phyloP scores from a whole-genome alignment of 1,140 invertebrate genomes.

The Dendrolimus kikuchii region DNA sequence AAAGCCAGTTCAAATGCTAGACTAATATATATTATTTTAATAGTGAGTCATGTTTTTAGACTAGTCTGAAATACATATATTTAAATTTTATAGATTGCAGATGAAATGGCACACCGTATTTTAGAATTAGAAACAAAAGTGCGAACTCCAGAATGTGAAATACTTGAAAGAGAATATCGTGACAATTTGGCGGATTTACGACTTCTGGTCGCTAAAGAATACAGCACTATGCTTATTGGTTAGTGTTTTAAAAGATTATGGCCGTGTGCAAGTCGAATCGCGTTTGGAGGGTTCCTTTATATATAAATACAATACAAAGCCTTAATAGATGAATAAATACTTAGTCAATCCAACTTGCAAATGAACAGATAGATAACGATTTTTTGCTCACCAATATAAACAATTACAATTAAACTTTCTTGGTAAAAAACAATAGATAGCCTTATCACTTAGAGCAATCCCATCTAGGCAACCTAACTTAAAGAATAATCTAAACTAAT shows the following conservation, averaged over 20 bases:
- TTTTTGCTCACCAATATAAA: too few relatives aligned
- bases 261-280: too few relatives aligned
- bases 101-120: slow-evolving; percentile 69
- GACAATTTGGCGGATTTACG: slow-evolving; percentile 74
- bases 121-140: slow-evolving; percentile 72
- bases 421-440: too few relatives aligned
- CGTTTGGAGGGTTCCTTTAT: not conserved
- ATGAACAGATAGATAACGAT: too few relatives aligned
- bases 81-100: slow-evolving; percentile 60
- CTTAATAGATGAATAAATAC: too few relatives aligned
- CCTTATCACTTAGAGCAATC: too few relatives aligned
- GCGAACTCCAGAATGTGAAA: slow-evolving; percentile 72
- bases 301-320: not conserved
- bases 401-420: too few relatives aligned
- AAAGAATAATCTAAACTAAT: too few relatives aligned
- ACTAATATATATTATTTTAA: too few relatives aligned
- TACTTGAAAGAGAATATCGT: slow-evolving; percentile 67
- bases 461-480: too few relatives aligned
- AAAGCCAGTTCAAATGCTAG: too few relatives aligned
- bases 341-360: too few relatives aligned
- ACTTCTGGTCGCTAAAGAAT: slow-evolving; percentile 74
- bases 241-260: not conserved
- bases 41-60: not conserved
- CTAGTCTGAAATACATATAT: not conserved
- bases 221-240: slow-evolving; percentile 73